Evolutionary conservation across 2,113 vertebrate species (phyloP).

Genomic region (Mus musculus): GRCm39 chr10:121835501-121836000

Average conservation of each 20-base stretch:
- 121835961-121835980: neutral
- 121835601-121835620: slow-evolving; percentile 12
- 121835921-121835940: neutral
- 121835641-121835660: slow-evolving; percentile 57
- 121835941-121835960: neutral
- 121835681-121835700: slow-evolving; percentile 40
- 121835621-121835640: slow-evolving; percentile 63
- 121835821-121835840: neutral
- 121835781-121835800: neutral
- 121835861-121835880: neutral
- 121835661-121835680: slow-evolving; percentile 34
- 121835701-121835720: neutral
- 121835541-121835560: neutral
- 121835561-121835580: neutral
- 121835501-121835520: slow-evolving; percentile 43
- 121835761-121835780: neutral
- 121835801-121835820: neutral
- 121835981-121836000: neutral
- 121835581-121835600: neutral
- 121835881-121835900: neutral
- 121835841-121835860: neutral
- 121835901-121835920: slow-evolving; percentile 9
- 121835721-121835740: neutral
- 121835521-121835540: slow-evolving; percentile 46
- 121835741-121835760: rapidly evolving